Conservation (phyloP, 2,888 invertebrate species). For the Noctua fimbriata region DNA sequence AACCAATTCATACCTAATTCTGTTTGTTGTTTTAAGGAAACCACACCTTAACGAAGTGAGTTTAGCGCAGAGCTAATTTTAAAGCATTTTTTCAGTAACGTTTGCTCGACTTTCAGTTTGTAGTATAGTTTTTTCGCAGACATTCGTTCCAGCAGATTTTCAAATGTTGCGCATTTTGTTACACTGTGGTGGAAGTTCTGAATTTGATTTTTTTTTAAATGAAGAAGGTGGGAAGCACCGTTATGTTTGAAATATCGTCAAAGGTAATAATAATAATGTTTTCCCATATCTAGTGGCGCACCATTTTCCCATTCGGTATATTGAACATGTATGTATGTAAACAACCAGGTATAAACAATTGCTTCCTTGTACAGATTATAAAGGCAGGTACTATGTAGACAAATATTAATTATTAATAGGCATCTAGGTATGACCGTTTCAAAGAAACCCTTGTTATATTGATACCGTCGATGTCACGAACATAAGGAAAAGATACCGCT, state of each 20-base stretch:
- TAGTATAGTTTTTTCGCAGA: neutral
- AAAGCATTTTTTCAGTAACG: neutral
- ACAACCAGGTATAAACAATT: neutral
- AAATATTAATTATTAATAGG: conserved; percentile 20
- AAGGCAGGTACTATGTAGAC: conserved; percentile 1
- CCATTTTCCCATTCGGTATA: neutral
- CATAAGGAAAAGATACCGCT: conserved; percentile 35
- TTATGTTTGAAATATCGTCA: neutral
- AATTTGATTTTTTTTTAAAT: neutral
- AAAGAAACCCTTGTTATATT: conserved; percentile 31
- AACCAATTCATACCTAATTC: conserved; percentile 1
- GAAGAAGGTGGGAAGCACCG: neutral
- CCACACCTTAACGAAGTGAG: neutral
- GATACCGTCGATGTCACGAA: neutral
- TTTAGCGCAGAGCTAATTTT: neutral
- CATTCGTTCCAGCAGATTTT: neutral
- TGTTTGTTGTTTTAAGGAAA: conserved; percentile 6
- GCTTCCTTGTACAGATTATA: conserved; percentile 26
- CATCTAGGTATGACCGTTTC: conserved; percentile 8
- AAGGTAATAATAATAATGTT: neutral
- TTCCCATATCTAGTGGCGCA: neutral
- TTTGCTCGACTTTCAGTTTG: neutral
- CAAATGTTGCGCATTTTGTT: neutral
- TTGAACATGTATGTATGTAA: conserved; percentile 8
- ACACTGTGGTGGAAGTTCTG: neutral